Percentiles rank a stretch among this genome's conserved stretches.
These are phyloP conservation scores for Watsonalla cultraria DNA, from an alignment of 2,888 invertebrate genomes.

Conservation along the genomic window DNA sequence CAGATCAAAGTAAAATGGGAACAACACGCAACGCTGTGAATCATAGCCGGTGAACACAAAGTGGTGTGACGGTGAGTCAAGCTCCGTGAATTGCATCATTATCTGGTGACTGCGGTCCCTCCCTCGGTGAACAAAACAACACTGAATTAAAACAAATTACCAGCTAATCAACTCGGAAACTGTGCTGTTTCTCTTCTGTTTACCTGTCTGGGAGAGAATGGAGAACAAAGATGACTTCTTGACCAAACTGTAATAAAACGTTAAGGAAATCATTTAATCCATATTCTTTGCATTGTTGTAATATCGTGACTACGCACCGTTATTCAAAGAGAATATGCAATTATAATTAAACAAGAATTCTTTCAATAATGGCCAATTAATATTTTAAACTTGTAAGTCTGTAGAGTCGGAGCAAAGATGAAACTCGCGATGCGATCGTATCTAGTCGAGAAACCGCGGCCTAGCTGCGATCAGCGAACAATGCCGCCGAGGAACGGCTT, in stretches of 20 bases:
- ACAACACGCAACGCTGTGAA: conserved; percentile 50
- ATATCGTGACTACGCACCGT: no score
- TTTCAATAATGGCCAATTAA: conserved; percentile 25
- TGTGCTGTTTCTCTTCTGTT: neutral
- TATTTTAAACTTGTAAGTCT: conserved; percentile 11
- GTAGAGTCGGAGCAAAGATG: conserved; percentile 22
- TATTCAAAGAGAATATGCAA: conserved; percentile 5
- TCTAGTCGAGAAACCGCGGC: conserved; percentile 27
- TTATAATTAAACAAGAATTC: conserved; percentile 17
- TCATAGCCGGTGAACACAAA: conserved; percentile 28
- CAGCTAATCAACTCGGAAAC: conserved; percentile 9
- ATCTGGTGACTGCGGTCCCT: conserved; percentile 22
- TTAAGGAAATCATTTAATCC: no score
- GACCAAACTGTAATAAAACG: no score
- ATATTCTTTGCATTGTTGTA: no score
- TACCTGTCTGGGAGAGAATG: neutral
- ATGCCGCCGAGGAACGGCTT: conserved; percentile 42
- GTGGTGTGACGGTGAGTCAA: conserved; percentile 30
- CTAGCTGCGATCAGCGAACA: conserved; percentile 24
- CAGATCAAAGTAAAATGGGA: conserved; percentile 47
- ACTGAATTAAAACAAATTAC: conserved; percentile 18
- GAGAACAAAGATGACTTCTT: conserved; percentile 2
- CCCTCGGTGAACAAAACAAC: conserved; percentile 16
- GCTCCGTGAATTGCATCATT: conserved; percentile 42
- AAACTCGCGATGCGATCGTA: conserved; percentile 39